Evolutionary conservation across 2,113 vertebrate genomes (phyloP).

Genomic region (Aleadryas rufinucha): DNA sequence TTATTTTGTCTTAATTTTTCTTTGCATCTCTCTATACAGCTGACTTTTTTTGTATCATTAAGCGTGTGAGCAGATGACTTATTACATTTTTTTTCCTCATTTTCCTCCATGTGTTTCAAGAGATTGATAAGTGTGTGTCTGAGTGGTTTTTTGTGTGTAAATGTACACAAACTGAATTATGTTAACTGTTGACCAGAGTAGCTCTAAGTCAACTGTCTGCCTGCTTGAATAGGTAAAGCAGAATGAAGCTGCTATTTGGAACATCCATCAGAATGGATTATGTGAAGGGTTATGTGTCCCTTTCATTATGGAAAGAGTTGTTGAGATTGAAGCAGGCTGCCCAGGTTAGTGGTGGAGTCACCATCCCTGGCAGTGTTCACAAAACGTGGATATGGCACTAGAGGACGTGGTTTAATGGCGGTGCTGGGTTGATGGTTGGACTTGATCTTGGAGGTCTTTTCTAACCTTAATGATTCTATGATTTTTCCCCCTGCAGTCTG

Average conservation of each 20-base stretch:
- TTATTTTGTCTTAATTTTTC: neutral
- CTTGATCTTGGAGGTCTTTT: neutral
- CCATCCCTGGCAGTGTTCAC: neutral
- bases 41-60: neutral
- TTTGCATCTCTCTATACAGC: neutral
- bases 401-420: neutral
- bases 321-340: neutral
- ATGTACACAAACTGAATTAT: neutral
- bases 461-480: no score
- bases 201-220: neutral
- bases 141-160: no score
- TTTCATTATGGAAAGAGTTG: neutral
- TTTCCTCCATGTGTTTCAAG: neutral
- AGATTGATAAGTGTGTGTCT: neutral
- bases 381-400: no score
- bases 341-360: neutral
- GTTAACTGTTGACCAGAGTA: neutral
- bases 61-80: neutral
- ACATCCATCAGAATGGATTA: neutral
- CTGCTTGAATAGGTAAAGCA: neutral
- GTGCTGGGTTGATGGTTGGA: neutral
- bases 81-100: neutral
- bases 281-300: neutral
- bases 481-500: neutral
- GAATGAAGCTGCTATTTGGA: neutral